Conservation (phyloP, 1,140 invertebrate species). For the Drosophila orosa region DNA sequence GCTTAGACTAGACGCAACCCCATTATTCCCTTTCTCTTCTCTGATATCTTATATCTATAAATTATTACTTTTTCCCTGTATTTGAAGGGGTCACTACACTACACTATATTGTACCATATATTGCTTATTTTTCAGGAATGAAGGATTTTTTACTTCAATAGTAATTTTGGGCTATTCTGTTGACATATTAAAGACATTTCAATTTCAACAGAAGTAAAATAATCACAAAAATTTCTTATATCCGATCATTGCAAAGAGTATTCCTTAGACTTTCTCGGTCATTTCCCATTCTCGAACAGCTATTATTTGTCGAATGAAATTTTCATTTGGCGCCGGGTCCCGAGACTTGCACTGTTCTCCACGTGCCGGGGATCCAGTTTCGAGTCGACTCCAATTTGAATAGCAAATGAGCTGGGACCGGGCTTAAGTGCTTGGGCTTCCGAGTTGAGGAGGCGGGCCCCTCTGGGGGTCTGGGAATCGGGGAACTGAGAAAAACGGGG, state of each 20-base stretch:
- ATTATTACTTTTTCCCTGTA: background rate
- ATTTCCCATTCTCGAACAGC: background rate
- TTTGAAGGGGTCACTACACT: background rate
- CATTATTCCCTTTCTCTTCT: background rate
- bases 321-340: slow-evolving; percentile 36
- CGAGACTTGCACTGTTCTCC: slow-evolving; percentile 29
- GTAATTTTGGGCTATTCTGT: background rate
- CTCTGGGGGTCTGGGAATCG: background rate
- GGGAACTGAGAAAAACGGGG: slow-evolving; percentile 1
- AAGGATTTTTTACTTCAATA: background rate
- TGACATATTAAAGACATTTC: background rate
- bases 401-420: slow-evolving; percentile 66
- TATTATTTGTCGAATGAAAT: slow-evolving; percentile 22
- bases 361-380: slow-evolving; percentile 34
- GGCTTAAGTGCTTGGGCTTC: slow-evolving; percentile 18
- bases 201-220: background rate
- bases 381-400: slow-evolving; percentile 72
- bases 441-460: background rate
- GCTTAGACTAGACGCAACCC: slow-evolving; percentile 20
- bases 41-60: slow-evolving; percentile 2
- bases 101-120: background rate
- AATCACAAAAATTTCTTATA: background rate
- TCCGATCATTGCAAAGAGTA: slow-evolving; percentile 3
- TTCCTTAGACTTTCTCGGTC: background rate
- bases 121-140: background rate